Evolutionary conservation across 2,113 vertebrate genomes (phyloP).

Genomic region (Sterrhoptilus dennistouni): DNA sequence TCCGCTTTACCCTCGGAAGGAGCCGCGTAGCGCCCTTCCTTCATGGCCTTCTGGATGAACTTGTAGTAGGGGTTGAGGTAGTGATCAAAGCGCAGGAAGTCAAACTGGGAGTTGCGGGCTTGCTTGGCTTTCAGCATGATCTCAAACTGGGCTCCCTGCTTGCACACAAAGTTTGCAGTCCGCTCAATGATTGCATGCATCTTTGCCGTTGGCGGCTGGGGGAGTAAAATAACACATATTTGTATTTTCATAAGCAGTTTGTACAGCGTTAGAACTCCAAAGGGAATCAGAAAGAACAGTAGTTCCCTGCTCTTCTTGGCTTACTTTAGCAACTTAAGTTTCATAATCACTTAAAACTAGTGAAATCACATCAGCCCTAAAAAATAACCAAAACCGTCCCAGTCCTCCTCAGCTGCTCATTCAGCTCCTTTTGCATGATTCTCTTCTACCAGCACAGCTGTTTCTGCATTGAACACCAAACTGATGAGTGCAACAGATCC

Average conservation of each 20-base stretch:
- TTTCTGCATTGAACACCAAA: background rate
- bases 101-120: slow-evolving; percentile 94
- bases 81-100: slow-evolving; percentile 96
- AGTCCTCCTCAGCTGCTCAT: background rate
- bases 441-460: background rate
- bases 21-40: slow-evolving; percentile 88
- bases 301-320: background rate
- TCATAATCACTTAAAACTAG: background rate
- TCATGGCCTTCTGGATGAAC: slow-evolving; percentile 94
- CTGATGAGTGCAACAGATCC: background rate
- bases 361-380: background rate
- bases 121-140: slow-evolving; percentile 98
- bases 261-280: background rate
- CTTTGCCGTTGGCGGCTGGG: slow-evolving; percentile 92
- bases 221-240: background rate
- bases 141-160: slow-evolving; percentile 96
- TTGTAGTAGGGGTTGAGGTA: slow-evolving; percentile 99
- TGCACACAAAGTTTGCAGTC: slow-evolving; percentile 94
- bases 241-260: background rate
- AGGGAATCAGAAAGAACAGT: background rate
- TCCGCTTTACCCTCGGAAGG: slow-evolving; percentile 75
- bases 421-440: background rate
- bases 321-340: background rate
- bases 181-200: slow-evolving; percentile 97
- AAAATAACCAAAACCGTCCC: background rate